phyloP scores from a whole-genome alignment of 2,797 vertebrate species.

The Denticeps clupeoides region DNA sequence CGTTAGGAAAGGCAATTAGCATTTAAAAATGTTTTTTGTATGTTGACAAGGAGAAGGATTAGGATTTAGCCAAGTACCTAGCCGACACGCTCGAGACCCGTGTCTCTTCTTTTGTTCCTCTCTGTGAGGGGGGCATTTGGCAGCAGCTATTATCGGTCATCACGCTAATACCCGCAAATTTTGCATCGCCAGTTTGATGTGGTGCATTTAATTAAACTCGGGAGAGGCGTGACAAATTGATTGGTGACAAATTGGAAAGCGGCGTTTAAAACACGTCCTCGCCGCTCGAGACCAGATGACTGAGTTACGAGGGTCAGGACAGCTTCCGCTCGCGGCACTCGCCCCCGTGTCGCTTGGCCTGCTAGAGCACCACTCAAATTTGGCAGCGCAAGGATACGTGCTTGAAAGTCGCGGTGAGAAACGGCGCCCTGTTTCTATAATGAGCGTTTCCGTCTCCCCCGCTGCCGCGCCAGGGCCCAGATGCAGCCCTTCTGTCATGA shows the following conservation, averaged over 20 bases:
- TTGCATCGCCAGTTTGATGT: slow-evolving; percentile 54
- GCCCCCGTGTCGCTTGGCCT: too few species aligned
- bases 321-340: too few species aligned
- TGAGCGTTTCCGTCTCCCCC: not conserved
- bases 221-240: slow-evolving; percentile 57
- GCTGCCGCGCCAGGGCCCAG: not conserved
- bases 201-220: slow-evolving; percentile 66
- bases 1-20: slow-evolving; percentile 66
- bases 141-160: slow-evolving; percentile 64
- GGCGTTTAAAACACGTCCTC: slow-evolving; percentile 45
- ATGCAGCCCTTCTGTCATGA: slow-evolving; percentile 23
- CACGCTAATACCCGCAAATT: slow-evolving; percentile 59
- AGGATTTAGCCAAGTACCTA: slow-evolving; percentile 51
- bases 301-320: too few species aligned
- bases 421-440: slow-evolving; percentile 12
- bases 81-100: not conserved
- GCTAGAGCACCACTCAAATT: too few species aligned
- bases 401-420: slow-evolving; percentile 8
- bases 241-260: slow-evolving; percentile 57
- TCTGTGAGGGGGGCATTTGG: slow-evolving; percentile 32
- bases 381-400: too few species aligned
- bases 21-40: slow-evolving; percentile 42
- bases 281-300: slow-evolving; percentile 22
- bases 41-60: slow-evolving; percentile 50
- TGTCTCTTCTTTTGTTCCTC: slow-evolving; percentile 4